A percentile compares a stretch with the other conserved stretches of the same genome.
Evolutionary conservation across 2,113 vertebrate species (phyloP).

Genomic region (Anoura caudifer): DNA sequence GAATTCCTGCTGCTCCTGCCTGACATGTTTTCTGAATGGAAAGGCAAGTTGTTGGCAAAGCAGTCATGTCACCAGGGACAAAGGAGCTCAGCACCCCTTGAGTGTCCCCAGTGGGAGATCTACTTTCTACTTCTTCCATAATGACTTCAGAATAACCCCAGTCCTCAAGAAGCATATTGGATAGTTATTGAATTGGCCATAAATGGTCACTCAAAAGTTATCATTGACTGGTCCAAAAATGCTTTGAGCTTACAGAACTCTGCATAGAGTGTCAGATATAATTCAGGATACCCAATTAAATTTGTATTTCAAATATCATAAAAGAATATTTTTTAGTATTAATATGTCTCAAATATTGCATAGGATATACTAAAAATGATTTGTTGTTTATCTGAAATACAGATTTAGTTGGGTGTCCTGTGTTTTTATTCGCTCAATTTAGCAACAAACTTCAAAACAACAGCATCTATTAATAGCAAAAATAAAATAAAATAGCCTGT

Average conservation of each 20-base stretch:
- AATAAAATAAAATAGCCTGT: not conserved
- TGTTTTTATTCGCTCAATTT: constrained; percentile 23
- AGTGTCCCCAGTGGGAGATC: not conserved
- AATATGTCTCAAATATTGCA: not conserved
- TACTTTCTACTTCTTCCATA: not conserved
- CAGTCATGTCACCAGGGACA: not conserved
- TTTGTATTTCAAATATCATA: not conserved
- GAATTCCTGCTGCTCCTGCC: constrained; percentile 33
- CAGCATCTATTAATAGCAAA: not conserved
- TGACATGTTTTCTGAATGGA: not conserved
- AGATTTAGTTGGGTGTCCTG: not conserved
- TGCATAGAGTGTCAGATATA: not conserved
- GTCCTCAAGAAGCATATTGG: not conserved
- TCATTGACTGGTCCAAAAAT: not conserved
- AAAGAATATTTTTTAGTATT: not conserved
- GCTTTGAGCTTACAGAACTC: not conserved
- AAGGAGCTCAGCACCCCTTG: not conserved
- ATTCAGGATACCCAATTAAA: not conserved
- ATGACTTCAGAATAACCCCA: not conserved
- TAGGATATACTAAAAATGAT: not conserved
- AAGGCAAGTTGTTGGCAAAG: not conserved
- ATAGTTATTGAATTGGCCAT: not conserved
- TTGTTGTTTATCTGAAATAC: not conserved
- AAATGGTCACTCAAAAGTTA: not conserved
- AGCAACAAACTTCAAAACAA: not conserved